Evolutionary conservation across 2,797 vertebrate species (phyloP).

Genomic region (Scyliorhinus canicula): DNA sequence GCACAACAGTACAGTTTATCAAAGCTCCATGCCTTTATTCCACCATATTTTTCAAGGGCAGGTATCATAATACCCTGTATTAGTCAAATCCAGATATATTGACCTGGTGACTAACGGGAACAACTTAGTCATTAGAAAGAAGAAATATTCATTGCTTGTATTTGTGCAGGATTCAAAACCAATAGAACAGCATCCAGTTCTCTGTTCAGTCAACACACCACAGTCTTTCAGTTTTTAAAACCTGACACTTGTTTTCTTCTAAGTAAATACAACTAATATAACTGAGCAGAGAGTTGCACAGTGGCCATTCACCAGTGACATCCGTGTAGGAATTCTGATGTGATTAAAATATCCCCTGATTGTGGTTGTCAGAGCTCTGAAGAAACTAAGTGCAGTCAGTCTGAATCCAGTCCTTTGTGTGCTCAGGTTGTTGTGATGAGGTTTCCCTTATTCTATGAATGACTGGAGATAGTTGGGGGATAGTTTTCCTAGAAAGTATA

Average conservation of each 20-base stretch:
- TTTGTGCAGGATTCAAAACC: not conserved
- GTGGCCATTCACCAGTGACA: not conserved
- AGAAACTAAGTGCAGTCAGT: not conserved
- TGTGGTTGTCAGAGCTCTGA: not conserved
- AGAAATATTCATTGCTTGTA: not conserved
- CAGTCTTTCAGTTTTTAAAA: not conserved
- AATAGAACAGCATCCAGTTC: not conserved
- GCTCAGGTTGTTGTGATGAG: too few relatives aligned
- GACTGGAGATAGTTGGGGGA: too few relatives aligned
- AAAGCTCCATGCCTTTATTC: not conserved
- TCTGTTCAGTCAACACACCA: not conserved
- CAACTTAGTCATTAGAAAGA: not conserved
- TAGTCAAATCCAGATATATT: not conserved
- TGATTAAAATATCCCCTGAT: not conserved
- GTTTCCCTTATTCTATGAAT: too few relatives aligned
- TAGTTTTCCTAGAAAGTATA: too few relatives aligned
- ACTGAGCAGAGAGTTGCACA: not conserved
- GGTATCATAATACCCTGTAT: too few relatives aligned
- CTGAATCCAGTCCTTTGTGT: too few relatives aligned
- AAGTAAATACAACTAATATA: not conserved
- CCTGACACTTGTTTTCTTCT: not conserved
- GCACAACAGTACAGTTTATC: not conserved
- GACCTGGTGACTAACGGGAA: not conserved
- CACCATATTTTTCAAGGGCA: not conserved
- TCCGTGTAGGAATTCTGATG: not conserved